These are phyloP conservation scores for Drosophila bocqueti DNA, from an alignment of 1,140 invertebrate genomes.

Conservation along the genomic window DNA sequence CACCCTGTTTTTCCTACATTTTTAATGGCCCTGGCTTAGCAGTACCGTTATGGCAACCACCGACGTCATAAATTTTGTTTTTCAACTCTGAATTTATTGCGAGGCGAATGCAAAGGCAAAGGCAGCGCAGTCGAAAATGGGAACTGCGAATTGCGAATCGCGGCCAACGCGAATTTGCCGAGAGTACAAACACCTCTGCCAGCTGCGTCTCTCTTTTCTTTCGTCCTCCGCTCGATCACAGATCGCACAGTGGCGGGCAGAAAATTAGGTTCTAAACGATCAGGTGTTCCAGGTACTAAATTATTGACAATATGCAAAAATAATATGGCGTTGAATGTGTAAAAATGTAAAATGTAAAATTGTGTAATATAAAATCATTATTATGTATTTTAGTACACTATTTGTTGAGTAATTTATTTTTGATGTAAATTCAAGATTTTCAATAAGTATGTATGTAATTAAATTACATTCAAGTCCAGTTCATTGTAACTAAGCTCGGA, in stretches of 20 bases:
- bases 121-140: constrained; percentile 29
- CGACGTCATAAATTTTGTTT: constrained; percentile 68
- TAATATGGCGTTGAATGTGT: no score
- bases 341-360: no score
- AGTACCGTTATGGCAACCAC: constrained; percentile 65
- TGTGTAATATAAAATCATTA: no score
- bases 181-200: constrained; percentile 29
- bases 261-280: not conserved
- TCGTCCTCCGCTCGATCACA: not conserved
- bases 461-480: not conserved
- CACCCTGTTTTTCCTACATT: constrained; percentile 33
- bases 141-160: constrained; percentile 18
- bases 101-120: constrained; percentile 42
- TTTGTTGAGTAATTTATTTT: no score
- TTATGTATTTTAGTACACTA: no score
- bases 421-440: no score
- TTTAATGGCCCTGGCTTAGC: constrained; percentile 58
- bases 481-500: not conserved
- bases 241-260: not conserved
- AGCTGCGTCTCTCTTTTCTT: not conserved
- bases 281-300: not conserved
- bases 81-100: constrained; percentile 67
- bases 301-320: no score
- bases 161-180: constrained; percentile 55
- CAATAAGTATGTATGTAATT: no score